These are phyloP conservation scores for Perca fluviatilis DNA, from an alignment of 2,113 vertebrate species.

Conservation along the genomic window DNA sequence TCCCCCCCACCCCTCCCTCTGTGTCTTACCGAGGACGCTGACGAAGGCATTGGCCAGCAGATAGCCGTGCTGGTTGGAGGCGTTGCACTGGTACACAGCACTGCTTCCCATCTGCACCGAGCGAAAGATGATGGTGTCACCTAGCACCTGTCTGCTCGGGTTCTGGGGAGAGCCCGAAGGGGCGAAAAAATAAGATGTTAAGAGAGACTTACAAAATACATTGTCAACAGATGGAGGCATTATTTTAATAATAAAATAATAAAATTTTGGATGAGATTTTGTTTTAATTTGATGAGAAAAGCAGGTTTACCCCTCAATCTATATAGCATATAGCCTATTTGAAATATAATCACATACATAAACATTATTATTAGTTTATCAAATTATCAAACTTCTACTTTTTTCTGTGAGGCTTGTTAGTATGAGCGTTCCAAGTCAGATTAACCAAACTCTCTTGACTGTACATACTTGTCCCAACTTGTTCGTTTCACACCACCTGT, in stretches of 20 bases:
- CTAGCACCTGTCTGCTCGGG: conserved; percentile 87
- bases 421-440: too few species aligned
- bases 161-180: conserved; percentile 83
- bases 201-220: background rate
- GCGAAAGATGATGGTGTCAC: conserved; percentile 94
- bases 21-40: conserved; percentile 89
- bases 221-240: background rate
- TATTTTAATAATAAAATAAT: too few species aligned
- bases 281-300: too few species aligned
- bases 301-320: background rate
- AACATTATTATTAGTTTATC: too few species aligned
- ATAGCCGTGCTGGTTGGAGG: conserved; percentile 96
- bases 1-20: background rate
- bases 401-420: too few species aligned
- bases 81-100: conserved; percentile 97
- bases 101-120: conserved; percentile 94
- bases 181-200: background rate
- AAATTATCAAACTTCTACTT: too few species aligned
- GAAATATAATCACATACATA: too few species aligned
- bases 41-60: conserved; percentile 96
- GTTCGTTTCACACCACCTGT: too few species aligned
- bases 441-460: too few species aligned
- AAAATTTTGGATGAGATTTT: too few species aligned
- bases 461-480: too few species aligned
- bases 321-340: too few species aligned